phyloP scores from a whole-genome alignment of 2,888 invertebrate species.

The Synergus gifuensis region DNA sequence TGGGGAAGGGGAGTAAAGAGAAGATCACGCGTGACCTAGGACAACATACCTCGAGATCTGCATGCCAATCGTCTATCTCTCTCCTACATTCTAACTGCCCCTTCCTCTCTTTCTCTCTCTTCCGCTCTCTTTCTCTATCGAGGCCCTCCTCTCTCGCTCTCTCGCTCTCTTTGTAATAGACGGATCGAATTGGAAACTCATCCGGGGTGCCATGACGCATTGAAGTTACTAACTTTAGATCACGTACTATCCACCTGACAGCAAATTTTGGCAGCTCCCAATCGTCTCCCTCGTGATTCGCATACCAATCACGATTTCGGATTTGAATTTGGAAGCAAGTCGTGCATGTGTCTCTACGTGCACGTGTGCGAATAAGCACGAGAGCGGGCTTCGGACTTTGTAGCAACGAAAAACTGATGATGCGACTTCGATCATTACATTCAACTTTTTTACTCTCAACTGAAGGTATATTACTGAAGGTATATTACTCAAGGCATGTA shows the following conservation, averaged over 20 bases:
- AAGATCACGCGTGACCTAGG: conserved; percentile 54
- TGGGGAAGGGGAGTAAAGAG: conserved; percentile 49
- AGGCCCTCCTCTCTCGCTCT: conserved; percentile 48
- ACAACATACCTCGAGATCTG: conserved; percentile 74
- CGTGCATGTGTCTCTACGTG: conserved; percentile 63
- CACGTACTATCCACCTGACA: conserved; percentile 63
- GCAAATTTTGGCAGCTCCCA: conserved; percentile 61
- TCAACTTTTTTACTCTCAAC: background rate
- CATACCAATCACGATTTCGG: conserved; percentile 69
- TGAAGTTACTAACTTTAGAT: conserved; percentile 60
- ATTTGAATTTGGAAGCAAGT: conserved; percentile 56
- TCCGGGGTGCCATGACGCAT: conserved; percentile 64
- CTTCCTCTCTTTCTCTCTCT: conserved; percentile 65
- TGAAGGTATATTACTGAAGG: background rate
- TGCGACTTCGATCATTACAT: background rate
- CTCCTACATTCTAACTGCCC: conserved; percentile 68
- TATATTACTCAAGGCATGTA: no score
- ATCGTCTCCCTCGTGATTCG: conserved; percentile 57
- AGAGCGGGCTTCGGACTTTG: conserved; percentile 12
- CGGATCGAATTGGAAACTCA: conserved; percentile 61
- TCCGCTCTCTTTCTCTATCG: conserved; percentile 51
- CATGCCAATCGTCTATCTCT: conserved; percentile 74
- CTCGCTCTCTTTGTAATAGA: conserved; percentile 57
- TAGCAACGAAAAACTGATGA: background rate
- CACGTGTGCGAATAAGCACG: conserved; percentile 47